Conservation (phyloP, 2,113 vertebrate genomes). For the Antechinus stuartii region DNA sequence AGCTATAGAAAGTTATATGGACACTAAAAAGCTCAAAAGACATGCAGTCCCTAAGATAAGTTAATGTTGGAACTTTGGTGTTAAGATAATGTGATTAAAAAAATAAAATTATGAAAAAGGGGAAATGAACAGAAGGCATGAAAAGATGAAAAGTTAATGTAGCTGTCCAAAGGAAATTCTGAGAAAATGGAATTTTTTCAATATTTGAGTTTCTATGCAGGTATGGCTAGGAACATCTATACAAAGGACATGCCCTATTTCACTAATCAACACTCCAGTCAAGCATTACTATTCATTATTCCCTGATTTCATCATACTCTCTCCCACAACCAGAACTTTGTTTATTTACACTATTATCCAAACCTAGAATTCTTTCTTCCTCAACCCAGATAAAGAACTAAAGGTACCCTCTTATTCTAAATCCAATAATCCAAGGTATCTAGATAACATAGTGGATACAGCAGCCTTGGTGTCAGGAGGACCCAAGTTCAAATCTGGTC, state of each 20-base stretch:
- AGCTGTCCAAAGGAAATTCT: not conserved
- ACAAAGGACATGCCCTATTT: not conserved
- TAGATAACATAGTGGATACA: too few relatives aligned
- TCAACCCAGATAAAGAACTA: not conserved
- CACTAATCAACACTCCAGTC: not conserved
- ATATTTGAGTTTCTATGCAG: not conserved
- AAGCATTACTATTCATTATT: not conserved
- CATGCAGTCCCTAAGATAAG: not conserved
- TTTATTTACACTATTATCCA: not conserved
- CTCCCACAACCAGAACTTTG: not conserved
- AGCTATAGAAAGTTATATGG: not conserved
- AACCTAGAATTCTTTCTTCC: not conserved
- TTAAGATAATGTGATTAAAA: not conserved
- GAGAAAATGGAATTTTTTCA: not conserved
- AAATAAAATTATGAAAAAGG: slow-evolving; percentile 40
- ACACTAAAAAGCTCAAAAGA: slow-evolving; percentile 1
- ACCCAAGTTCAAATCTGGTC: too few relatives aligned
- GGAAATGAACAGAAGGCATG: not conserved
- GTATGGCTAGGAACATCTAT: not conserved
- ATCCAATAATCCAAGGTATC: not conserved
- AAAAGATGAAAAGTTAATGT: not conserved
- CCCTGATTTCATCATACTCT: not conserved
- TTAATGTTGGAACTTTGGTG: slow-evolving; percentile 16
- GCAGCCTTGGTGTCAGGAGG: too few relatives aligned
- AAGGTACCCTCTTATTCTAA: not conserved